Evolutionary conservation across 1,140 invertebrate species (phyloP).

Genomic region (Arctopsyche grandis): DNA sequence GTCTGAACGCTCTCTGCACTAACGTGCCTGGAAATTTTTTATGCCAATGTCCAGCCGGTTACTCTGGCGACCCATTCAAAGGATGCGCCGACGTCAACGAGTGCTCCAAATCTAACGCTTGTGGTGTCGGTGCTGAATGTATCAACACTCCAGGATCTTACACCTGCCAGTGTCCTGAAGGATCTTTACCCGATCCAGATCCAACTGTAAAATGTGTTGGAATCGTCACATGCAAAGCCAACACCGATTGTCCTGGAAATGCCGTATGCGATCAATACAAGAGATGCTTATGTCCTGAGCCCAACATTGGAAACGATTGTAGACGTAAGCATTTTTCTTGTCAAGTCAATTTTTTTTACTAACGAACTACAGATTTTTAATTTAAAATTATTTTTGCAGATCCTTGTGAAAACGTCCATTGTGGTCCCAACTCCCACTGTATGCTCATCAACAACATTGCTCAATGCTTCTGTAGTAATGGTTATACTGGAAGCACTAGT

Average conservation of each 20-base stretch:
- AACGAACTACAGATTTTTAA: background rate
- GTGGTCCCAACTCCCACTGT: constrained; percentile 89
- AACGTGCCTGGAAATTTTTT: constrained; percentile 81
- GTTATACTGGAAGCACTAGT: constrained; percentile 77
- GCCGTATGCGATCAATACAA: constrained; percentile 82
- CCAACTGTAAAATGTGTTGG: constrained; percentile 80
- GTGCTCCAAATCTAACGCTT: constrained; percentile 73
- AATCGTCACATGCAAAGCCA: constrained; percentile 78
- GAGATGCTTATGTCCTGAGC: constrained; percentile 87
- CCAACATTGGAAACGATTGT: constrained; percentile 90
- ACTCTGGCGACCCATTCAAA: constrained; percentile 80
- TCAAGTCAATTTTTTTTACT: background rate
- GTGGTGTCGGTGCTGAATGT: constrained; percentile 84
- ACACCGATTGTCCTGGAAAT: constrained; percentile 88
- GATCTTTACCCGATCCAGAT: constrained; percentile 84
- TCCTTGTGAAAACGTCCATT: constrained; percentile 87
- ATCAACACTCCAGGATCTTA: constrained; percentile 81
- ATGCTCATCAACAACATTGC: constrained; percentile 85
- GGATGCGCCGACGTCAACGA: constrained; percentile 87
- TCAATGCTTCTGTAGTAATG: constrained; percentile 83
- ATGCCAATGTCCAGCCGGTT: constrained; percentile 84
- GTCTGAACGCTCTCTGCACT: constrained; percentile 83
- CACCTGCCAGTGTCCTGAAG: constrained; percentile 82
- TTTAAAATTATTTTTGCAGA: constrained; percentile 68
- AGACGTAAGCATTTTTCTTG: constrained; percentile 75